These are phyloP conservation scores for Pseudomugil gertrudae DNA, from an alignment of 2,797 vertebrate species.

Conservation along the genomic window DNA sequence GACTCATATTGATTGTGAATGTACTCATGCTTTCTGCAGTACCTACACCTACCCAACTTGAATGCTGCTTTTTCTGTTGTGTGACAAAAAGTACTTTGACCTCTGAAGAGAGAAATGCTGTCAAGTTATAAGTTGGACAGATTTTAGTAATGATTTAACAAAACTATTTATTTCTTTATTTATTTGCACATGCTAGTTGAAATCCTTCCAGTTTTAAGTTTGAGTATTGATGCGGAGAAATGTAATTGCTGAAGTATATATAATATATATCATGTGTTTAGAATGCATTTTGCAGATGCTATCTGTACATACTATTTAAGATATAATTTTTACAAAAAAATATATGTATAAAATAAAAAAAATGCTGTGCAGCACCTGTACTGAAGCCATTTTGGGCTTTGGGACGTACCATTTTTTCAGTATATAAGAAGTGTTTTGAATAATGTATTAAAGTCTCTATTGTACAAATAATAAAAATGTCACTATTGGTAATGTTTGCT, in stretches of 20 bases:
- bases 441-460: slow-evolving; percentile 95
- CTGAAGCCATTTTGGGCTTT: slow-evolving; percentile 99
- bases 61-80: slow-evolving; percentile 95
- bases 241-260: slow-evolving; percentile 87
- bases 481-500: slow-evolving; percentile 91
- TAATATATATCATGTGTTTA: slow-evolving; percentile 86
- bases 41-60: slow-evolving; percentile 88
- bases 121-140: slow-evolving; percentile 85
- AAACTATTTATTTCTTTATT: slow-evolving; percentile 77
- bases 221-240: slow-evolving; percentile 86
- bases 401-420: slow-evolving; percentile 97
- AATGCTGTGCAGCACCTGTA: slow-evolving; percentile 91
- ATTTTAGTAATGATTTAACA: slow-evolving; percentile 86
- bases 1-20: slow-evolving; percentile 98
- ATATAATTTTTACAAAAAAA: slow-evolving; percentile 87
- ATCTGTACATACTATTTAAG: slow-evolving; percentile 93
- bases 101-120: slow-evolving; percentile 79
- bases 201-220: slow-evolving; percentile 88
- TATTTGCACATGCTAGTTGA: slow-evolving; percentile 92
- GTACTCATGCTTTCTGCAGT: slow-evolving; percentile 96
- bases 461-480: slow-evolving; percentile 95
- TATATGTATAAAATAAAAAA: slow-evolving; percentile 85
- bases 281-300: slow-evolving; percentile 93
- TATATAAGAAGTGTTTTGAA: slow-evolving; percentile 99
- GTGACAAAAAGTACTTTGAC: slow-evolving; percentile 89